Evolutionary conservation across 1,140 invertebrate species (phyloP).

Genomic region (Asobara japonica): DNA sequence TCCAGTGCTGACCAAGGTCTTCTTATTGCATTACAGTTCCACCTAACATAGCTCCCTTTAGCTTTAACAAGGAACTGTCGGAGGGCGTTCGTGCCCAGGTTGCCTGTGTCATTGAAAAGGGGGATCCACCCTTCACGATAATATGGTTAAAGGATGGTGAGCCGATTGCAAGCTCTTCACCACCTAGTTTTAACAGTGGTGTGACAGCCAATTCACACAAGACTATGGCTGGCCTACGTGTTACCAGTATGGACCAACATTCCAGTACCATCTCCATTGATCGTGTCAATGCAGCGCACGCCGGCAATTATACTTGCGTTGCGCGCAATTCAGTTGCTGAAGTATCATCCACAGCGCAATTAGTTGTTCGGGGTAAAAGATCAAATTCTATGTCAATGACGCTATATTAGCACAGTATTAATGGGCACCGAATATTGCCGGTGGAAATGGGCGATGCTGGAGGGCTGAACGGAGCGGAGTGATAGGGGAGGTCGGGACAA

Average conservation of each 20-base stretch:
- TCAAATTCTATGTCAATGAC: neutral
- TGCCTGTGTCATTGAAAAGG: conserved; percentile 93
- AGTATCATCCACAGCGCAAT: conserved; percentile 70
- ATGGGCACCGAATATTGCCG: neutral
- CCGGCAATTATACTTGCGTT: conserved; percentile 89
- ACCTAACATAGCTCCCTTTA: conserved; percentile 85
- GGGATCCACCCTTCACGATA: conserved; percentile 92
- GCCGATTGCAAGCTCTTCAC: conserved; percentile 62
- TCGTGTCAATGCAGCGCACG: conserved; percentile 82
- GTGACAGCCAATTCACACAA: conserved; percentile 41
- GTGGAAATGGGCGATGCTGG: no score
- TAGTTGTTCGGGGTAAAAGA: conserved; percentile 76
- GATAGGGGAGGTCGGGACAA: no score
- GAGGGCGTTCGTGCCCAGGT: conserved; percentile 94
- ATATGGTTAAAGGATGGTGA: conserved; percentile 85
- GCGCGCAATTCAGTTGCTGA: conserved; percentile 85
- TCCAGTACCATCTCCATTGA: conserved; percentile 90
- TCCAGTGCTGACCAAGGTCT: conserved; percentile 34
- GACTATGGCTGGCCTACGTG: conserved; percentile 52
- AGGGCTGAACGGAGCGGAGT: no score
- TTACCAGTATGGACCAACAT: conserved; percentile 80
- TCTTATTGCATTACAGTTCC: conserved; percentile 74
- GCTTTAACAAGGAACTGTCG: conserved; percentile 70
- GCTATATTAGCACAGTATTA: neutral
- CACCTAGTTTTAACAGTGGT: conserved; percentile 64